Base-by-base conservation (phyloP, 1,140 invertebrate species). In the Nasonia giraulti region DNA sequence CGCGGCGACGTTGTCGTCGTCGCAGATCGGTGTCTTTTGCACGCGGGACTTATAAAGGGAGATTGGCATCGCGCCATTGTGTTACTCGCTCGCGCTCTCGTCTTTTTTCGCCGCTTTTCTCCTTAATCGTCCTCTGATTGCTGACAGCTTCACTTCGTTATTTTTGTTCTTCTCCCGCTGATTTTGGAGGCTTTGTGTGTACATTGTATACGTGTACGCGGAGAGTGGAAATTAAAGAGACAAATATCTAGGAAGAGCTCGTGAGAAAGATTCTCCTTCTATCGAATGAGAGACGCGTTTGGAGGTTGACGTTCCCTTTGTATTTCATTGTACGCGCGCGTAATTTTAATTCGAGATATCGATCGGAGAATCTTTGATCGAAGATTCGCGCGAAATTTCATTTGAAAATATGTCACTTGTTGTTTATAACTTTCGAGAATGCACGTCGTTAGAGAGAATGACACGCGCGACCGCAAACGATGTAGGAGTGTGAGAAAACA, bases 101-200 rank as follows among this genome's bases (percentile, higher is more conserved):
- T 82, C 31, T n/a, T 80, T 80, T 80, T 37, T 78, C 74, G 40
- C 44, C 37, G 20, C 6, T 75, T 75, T 71, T 40, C 73, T 33
- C 20, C 31, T 75, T 40, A 40, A 75, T 75, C 73, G 31, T 75
- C 73, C 20, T 20, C 73, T 12, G 73, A 75, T 47, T 50, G 74
- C 50, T 20, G 40, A 74, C 37, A 20, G 44, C 23, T 62, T 31
- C 40, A 6, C 40, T 20, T 74, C 73, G 73, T 74, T 74, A 20
- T 37, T 37, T 74, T 74, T 40, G 44, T 40, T 20, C n/a, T 47
- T n/a, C n/a, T 50, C n/a, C 66, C 14, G 27, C 55, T 31, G 6
- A 55, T 66, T 78, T 78, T 78, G 31, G 31, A 23, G 75, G 44
- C 76, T 44, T 78, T 78, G n/a, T n/a, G n/a, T n/a, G n/a, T n/a